These are phyloP conservation scores for Gymnoscopelus braueri DNA, from an alignment of 2,797 vertebrate species.

Conservation along the genomic window DNA sequence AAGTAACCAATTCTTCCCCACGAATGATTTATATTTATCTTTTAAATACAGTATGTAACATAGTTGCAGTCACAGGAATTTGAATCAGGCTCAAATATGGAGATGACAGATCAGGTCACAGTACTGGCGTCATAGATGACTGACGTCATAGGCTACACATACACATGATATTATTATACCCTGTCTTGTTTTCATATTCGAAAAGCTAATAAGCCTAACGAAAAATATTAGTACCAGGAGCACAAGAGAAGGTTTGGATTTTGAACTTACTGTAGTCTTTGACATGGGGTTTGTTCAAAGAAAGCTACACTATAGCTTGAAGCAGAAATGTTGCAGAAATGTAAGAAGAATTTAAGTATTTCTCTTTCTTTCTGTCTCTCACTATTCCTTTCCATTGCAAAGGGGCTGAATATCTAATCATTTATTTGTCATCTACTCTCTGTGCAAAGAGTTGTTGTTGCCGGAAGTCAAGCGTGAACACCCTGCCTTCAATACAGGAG, in stretches of 20 bases:
- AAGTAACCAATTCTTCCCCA: no score
- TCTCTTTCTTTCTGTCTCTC: conserved; percentile 5
- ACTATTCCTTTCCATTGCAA: conserved; percentile 35
- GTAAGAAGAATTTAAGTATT: conserved; percentile 1
- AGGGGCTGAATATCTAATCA: conserved; percentile 2
- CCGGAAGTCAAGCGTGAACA: neutral
- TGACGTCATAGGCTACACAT: no score
- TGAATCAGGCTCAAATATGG: no score
- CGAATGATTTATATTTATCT: no score
- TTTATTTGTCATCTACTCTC: conserved; percentile 12
- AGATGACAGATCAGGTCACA: no score
- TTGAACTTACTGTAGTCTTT: conserved; percentile 36
- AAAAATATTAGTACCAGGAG: conserved; percentile 6
- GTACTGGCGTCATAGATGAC: no score
- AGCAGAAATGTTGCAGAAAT: no score
- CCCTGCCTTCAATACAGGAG: conserved; percentile 5
- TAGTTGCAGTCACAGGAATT: no score
- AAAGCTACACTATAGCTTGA: conserved; percentile 26
- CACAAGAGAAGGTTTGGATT: conserved; percentile 7
- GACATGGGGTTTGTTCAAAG: conserved; percentile 52
- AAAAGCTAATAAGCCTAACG: neutral
- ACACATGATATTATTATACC: no score
- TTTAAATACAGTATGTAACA: no score
- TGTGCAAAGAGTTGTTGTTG: neutral
- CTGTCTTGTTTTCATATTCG: no score